Percentiles rank a stretch among this genome's conserved stretches.
phyloP scores from a whole-genome alignment of 2,797 vertebrate species.

The Sorex maritimensis region DNA sequence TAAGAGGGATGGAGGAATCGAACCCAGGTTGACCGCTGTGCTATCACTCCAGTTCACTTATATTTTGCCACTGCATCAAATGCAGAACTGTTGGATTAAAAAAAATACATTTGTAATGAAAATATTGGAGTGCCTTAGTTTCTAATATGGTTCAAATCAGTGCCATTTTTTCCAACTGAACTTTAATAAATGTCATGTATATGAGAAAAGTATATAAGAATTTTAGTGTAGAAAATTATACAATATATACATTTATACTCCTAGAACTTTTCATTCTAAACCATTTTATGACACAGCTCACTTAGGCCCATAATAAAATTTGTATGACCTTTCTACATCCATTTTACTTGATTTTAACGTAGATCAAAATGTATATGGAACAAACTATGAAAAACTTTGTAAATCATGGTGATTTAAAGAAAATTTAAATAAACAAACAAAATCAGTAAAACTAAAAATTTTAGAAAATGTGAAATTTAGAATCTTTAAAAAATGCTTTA shows the following conservation, averaged over 20 bases:
- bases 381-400: too few relatives aligned
- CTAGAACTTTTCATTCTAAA: background rate
- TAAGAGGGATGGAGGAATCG: too few relatives aligned
- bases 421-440: too few relatives aligned
- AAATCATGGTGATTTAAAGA: too few relatives aligned
- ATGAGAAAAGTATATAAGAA: background rate
- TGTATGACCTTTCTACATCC: background rate
- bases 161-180: constrained; percentile 57
- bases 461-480: too few relatives aligned
- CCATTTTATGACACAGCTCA: background rate
- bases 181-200: constrained; percentile 71
- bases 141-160: constrained; percentile 58
- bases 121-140: constrained; percentile 65
- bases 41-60: too few relatives aligned
- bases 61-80: constrained; percentile 57
- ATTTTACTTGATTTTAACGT: constrained; percentile 65
- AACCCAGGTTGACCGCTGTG: too few relatives aligned
- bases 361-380: constrained; percentile 58
- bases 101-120: constrained; percentile 64
- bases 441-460: too few relatives aligned
- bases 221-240: constrained; percentile 54
- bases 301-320: background rate
- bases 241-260: too few relatives aligned
- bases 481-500: too few relatives aligned
- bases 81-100: constrained; percentile 63